Conservation (phyloP, 53 echinoderm and acorn worm genomes). For the Zoroaster sp. region DNA sequence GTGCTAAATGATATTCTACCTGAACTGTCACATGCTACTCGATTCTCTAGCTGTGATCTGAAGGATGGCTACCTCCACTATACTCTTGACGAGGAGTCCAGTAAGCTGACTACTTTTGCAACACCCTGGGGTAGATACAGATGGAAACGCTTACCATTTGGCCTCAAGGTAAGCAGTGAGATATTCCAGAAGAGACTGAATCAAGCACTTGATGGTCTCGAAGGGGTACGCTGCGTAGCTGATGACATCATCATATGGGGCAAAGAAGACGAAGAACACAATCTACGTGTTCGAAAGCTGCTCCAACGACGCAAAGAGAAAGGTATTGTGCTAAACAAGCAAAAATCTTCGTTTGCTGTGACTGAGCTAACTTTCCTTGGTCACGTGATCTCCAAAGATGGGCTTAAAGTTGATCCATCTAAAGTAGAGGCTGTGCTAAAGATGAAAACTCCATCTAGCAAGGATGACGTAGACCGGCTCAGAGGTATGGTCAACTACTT, state of each 20-base stretch:
- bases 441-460: conserved; percentile 31
- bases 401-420: conserved; percentile 60
- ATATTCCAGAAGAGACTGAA: too few relatives aligned
- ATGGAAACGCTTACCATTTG: conserved; percentile 70
- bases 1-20: conserved; percentile 69
- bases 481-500: conserved; percentile 65
- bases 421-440: conserved; percentile 57
- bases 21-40: conserved; percentile 39
- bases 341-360: conserved; percentile 55
- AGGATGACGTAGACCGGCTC: conserved; percentile 49
- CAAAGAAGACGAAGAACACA: conserved; percentile 31
- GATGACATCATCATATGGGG: conserved; percentile 67
- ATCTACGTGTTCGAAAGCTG: conserved; percentile 27
- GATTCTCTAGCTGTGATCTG: conserved; percentile 68
- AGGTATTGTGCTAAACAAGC: conserved; percentile 66
- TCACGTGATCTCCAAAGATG: conserved; percentile 56
- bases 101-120: conserved; percentile 67
- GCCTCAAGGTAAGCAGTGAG: conserved; percentile 59
- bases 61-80: conserved; percentile 69
- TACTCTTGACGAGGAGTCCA: conserved; percentile 62
- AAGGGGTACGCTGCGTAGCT: conserved; percentile 68
- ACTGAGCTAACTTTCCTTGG: conserved; percentile 60
- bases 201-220: too few relatives aligned
- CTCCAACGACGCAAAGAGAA: conserved; percentile 62
- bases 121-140: too few relatives aligned